Conservation (phyloP, 2,888 invertebrate species). For the Toxonevra muliebris region DNA sequence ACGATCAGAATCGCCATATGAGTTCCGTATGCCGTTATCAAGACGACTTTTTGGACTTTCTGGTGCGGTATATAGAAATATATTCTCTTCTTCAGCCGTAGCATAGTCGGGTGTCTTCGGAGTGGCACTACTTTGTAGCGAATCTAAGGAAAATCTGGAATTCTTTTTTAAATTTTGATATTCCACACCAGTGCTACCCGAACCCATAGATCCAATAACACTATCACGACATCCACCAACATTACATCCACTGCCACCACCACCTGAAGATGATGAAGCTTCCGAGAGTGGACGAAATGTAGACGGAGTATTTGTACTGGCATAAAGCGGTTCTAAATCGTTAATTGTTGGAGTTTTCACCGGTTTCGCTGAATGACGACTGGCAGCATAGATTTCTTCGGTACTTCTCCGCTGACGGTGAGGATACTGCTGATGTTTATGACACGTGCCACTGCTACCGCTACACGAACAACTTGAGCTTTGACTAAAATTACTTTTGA, state of each 20-base stretch:
- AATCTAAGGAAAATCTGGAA: constrained; percentile 62
- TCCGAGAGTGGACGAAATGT: constrained; percentile 61
- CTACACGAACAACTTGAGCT: constrained; percentile 42
- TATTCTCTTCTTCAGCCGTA: constrained; percentile 59
- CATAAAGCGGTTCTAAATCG: constrained; percentile 59
- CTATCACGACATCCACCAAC: constrained; percentile 44
- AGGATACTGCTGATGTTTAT: constrained; percentile 40
- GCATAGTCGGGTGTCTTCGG: constrained; percentile 63
- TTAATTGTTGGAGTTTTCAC: constrained; percentile 57
- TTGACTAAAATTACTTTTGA: constrained; percentile 55
- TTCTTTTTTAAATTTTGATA: constrained; percentile 60
- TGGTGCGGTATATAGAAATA: constrained; percentile 62
- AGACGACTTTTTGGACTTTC: constrained; percentile 58
- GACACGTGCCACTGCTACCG: constrained; percentile 20
- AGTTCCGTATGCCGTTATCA: constrained; percentile 54
- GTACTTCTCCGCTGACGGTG: constrained; percentile 14
- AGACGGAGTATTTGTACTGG: constrained; percentile 43
- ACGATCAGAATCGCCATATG: constrained; percentile 54
- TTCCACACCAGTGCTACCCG: constrained; percentile 49
- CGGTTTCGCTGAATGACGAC: constrained; percentile 49
- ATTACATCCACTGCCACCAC: constrained; percentile 48
- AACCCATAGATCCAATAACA: constrained; percentile 43
- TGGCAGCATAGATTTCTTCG: constrained; percentile 52
- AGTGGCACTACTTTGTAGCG: constrained; percentile 62
- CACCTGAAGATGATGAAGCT: constrained; percentile 57